A percentile compares a stretch with the other conserved stretches of the same genome.
phyloP scores from a whole-genome alignment of 1,140 invertebrate genomes.

The Prorops nasuta region DNA sequence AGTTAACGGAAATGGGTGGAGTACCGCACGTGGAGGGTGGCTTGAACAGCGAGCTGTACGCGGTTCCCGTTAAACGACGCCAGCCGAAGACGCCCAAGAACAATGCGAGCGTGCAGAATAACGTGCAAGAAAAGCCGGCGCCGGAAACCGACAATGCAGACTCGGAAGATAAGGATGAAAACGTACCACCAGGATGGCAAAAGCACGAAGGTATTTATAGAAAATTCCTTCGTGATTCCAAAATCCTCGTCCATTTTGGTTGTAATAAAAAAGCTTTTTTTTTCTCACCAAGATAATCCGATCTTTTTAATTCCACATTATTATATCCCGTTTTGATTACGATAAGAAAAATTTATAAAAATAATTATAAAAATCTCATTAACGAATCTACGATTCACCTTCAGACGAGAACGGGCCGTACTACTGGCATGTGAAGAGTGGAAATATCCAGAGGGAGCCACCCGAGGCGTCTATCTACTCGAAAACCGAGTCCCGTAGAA shows the following conservation, averaged over 20 bases:
- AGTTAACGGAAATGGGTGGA: slow-evolving; percentile 56
- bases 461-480: slow-evolving; percentile 62
- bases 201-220: slow-evolving; percentile 85
- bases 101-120: slow-evolving; percentile 45
- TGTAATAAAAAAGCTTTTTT: no score
- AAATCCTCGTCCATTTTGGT: no score
- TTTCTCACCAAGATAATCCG: no score
- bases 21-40: slow-evolving; percentile 69
- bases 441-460: slow-evolving; percentile 90
- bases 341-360: no score
- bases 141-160: slow-evolving; percentile 54
- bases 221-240: no score
- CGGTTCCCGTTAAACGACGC: slow-evolving; percentile 70
- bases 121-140: slow-evolving; percentile 47
- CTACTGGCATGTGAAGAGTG: slow-evolving; percentile 98
- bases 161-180: slow-evolving; percentile 55
- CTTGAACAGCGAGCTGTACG: slow-evolving; percentile 73
- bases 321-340: no score
- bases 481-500: slow-evolving; percentile 53
- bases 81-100: slow-evolving; percentile 55
- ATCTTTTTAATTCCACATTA: no score
- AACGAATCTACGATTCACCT: slow-evolving; percentile 23
- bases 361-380: no score
- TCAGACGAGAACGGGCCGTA: slow-evolving; percentile 90
- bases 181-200: slow-evolving; percentile 85